Evolutionary conservation across 2,113 vertebrate species (phyloP), one percentile per base, ranked within the genome.

Genomic region (Gambusia holbrooki): DNA sequence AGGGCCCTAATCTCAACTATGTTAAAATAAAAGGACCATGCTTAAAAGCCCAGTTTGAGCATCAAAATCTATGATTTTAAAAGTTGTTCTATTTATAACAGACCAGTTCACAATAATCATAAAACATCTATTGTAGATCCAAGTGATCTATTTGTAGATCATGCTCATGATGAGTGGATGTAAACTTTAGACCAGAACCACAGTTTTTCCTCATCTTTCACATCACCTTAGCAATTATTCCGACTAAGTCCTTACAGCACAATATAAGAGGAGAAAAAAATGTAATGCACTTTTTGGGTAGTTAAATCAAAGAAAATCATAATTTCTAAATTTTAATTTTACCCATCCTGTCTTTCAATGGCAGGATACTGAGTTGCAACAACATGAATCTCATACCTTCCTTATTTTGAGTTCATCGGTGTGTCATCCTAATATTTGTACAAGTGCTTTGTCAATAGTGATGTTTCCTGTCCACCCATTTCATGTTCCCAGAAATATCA

Each of bases 381-480:
- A 90, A 91, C 85, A 92, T 48, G 27, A 69, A 69, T 85, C 73
- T 77, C 87, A 88, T 84, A 90, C 85, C 80, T 87, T 91, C 88
- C 87, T 88, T 89, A 88, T 92, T 94, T 92, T 85, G 82, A 79
- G 88, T 90, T 92, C 82, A 89, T 19, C 82, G 76, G 45, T 69
- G 73, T 87, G 87, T 91, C 83, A 81, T 65, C 69, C 79, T 87
- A 84, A 90, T 92, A 89, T 93, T 90, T 92, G 82, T 76, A 54
- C 76, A 69, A 87, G 64, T 79, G 45, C 68, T 90, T 84, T 90
- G 81, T 90, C 80, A 88, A 71, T 75, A 82, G 10, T 73, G 6
- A 69, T 35, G 76, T 87, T 94, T 93, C 81, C 85, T 86, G 70
- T 85, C 66, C 69, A 74, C 60, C 71, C 51, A 45, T 72, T 78